Conservation (phyloP, 2,888 invertebrate species). For the Pristionchus fissidentatus region DNA sequence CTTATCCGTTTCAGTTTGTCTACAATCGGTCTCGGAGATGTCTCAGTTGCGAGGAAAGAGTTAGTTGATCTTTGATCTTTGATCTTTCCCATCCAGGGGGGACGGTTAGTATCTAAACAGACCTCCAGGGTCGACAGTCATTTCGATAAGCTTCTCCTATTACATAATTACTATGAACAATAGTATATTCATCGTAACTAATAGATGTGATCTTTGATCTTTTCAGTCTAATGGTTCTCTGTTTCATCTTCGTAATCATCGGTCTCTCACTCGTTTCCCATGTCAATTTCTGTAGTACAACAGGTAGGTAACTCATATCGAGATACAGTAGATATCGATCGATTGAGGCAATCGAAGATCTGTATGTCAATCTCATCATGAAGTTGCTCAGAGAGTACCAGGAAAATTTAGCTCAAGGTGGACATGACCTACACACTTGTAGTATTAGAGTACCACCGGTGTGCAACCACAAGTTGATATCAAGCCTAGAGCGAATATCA, state of each 20-base stretch:
- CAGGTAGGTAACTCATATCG: conserved; percentile 40
- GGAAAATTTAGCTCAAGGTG: conserved; percentile 70
- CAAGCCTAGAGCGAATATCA: no score
- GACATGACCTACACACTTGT: no score
- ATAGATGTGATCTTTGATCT: background rate
- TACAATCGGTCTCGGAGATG: conserved; percentile 76
- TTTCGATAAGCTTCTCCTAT: no score
- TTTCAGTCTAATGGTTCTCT: conserved; percentile 74
- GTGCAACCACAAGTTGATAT: no score
- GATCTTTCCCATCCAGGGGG: no score
- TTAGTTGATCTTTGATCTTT: no score
- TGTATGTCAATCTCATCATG: conserved; percentile 73
- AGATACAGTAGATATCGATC: conserved; percentile 12
- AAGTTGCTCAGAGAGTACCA: conserved; percentile 74
- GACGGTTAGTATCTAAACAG: background rate
- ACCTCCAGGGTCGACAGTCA: background rate
- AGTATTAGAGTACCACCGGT: no score
- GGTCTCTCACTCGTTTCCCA: conserved; percentile 78
- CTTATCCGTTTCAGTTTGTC: conserved; percentile 58
- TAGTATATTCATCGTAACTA: background rate
- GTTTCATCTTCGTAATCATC: conserved; percentile 77
- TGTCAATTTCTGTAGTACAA: conserved; percentile 78
- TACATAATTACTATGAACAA: no score
- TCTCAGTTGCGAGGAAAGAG: conserved; percentile 71
- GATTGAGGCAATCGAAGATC: conserved; percentile 69